A percentile compares a stretch with the other conserved stretches of the same genome.
These are phyloP conservation scores for Apantesis nais DNA, from an alignment of 2,888 invertebrate species.

Conservation along the genomic window DNA sequence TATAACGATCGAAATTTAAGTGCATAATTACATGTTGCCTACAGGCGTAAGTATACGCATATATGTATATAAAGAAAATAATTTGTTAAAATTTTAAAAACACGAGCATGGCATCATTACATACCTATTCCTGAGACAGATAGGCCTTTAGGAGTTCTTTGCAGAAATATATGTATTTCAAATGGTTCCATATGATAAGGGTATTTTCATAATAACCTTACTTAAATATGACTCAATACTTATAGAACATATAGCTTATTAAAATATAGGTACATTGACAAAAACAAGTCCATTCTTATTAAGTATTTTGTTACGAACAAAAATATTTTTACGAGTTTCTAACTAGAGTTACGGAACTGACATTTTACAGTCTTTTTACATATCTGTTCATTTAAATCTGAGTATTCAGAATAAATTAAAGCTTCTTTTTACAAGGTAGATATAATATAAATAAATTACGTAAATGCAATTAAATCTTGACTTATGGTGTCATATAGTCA, in stretches of 20 bases:
- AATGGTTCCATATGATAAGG: slow-evolving; percentile 38
- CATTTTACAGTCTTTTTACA: slow-evolving; percentile 83
- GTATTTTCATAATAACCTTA: slow-evolving; percentile 26
- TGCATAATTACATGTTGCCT: too few relatives aligned
- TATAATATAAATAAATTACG: slow-evolving; percentile 76
- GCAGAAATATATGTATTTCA: slow-evolving; percentile 15
- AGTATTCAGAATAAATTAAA: slow-evolving; percentile 85
- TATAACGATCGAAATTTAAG: too few relatives aligned
- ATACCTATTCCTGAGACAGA: background rate
- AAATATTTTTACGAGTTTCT: slow-evolving; percentile 63
- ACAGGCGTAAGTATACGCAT: too few relatives aligned
- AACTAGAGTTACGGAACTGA: slow-evolving; percentile 75
- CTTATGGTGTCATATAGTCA: slow-evolving; percentile 87
- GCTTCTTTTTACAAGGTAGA: slow-evolving; percentile 81
- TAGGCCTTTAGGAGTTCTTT: background rate
- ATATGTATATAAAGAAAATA: too few relatives aligned
- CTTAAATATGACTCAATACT: slow-evolving; percentile 31
- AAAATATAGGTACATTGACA: slow-evolving; percentile 37
- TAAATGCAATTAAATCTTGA: slow-evolving; percentile 83
- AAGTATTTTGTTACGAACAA: slow-evolving; percentile 52
- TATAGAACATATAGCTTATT: slow-evolving; percentile 46
- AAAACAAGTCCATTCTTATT: slow-evolving; percentile 45
- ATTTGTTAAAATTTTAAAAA: background rate
- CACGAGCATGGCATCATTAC: slow-evolving; percentile 7
- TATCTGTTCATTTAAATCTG: slow-evolving; percentile 68